Evolutionary conservation across 2,888 invertebrate species (phyloP), one percentile per base, ranked within the genome.

Genomic region (Hyposoter didymator): DNA sequence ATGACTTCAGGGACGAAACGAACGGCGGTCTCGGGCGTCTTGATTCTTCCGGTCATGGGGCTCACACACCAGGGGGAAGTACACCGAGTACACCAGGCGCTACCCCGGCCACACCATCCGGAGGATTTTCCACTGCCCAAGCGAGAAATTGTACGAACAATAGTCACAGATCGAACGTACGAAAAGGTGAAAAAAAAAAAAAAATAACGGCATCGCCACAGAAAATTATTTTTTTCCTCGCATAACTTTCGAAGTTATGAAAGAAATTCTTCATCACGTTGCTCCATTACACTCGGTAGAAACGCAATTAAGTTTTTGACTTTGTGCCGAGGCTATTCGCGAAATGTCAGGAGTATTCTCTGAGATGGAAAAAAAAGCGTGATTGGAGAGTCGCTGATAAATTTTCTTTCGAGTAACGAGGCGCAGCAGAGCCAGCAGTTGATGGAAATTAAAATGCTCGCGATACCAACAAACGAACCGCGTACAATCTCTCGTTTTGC

Each of bases 1-100:
- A 97, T 88, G 98, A 98, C 95, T 98, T 98, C 94, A 96, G 98
- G 90, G 98, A 98, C 94, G 97, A 96, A 90, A 96, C 97, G 88
- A 97, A 97, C 90, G 96, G 97, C 43, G 94, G 94, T 17, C 93
- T 95, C 89, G 94, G 96, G 1, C 95, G 96, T 85, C 95, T 95
- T 87, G 93, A 94, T 85, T 94, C 94, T 69, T 92, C 94, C 81
- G 95, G 95, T 82, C 94, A 93, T 84, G 92, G 91, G 82, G 92
- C 90, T 84, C 94, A 93, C 89, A 94, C 92, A 84, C 93, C 90
- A 55, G 92, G 93, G 45, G 94, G 93, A 43, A 94, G 93, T 96
- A 97, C 94, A 96, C 97, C 93, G 95, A 97, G 91, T 95, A 96
- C 90, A 94, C 96, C 90, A 95, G 96, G 89, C 79, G 92, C 93